Percentiles rank a stretch among this genome's conserved stretches.
These are phyloP conservation scores for Cichlasoma orientale DNA, from an alignment of 2,797 vertebrate species.

Conservation along the genomic window DNA sequence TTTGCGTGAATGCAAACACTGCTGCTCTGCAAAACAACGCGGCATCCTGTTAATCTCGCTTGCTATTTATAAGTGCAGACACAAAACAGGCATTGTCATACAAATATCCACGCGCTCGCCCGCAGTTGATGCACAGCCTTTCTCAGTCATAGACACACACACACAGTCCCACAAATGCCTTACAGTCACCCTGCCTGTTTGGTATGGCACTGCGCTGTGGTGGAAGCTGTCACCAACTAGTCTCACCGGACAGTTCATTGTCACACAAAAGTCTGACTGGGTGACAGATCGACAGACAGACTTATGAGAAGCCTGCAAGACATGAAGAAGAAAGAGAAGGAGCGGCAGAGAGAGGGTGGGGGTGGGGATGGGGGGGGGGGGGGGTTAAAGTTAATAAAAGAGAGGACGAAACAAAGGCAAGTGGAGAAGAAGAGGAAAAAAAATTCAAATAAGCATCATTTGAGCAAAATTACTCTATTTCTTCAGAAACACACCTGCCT, in stretches of 20 bases:
- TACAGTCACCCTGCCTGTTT: background rate
- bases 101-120: background rate
- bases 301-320: conserved; percentile 38
- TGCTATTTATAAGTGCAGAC: background rate
- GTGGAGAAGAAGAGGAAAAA: background rate
- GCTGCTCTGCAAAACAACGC: background rate
- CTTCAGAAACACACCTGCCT: conserved; percentile 21
- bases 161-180: background rate
- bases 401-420: background rate
- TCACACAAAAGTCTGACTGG: conserved; percentile 23
- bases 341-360: background rate
- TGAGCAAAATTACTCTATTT: conserved; percentile 6
- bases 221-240: conserved; percentile 31
- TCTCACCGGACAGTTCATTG: conserved; percentile 35
- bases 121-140: background rate
- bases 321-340: conserved; percentile 4
- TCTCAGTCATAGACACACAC: background rate
- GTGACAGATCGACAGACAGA: conserved; percentile 53
- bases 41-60: background rate
- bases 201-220: conserved; percentile 4
- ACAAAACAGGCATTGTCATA: background rate
- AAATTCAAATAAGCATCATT: conserved; percentile 1
- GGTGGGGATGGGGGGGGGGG: background rate
- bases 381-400: background rate
- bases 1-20: background rate